phyloP scores from a whole-genome alignment of 2,888 invertebrate species.

The Ferdinandea cuprea region DNA sequence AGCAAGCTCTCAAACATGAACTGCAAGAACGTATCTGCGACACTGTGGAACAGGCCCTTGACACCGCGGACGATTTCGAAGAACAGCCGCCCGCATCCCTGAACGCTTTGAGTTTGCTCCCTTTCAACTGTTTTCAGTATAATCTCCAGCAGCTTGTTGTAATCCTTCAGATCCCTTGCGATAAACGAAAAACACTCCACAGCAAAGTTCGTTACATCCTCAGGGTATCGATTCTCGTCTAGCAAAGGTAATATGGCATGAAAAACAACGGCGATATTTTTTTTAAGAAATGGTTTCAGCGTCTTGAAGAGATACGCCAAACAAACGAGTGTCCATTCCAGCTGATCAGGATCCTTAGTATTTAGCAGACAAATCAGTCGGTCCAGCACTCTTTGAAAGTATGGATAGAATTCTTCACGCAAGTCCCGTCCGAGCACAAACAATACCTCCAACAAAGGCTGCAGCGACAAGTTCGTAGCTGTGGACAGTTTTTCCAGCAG shows the following conservation, averaged over 20 bases:
- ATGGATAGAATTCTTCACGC: conserved; percentile 93
- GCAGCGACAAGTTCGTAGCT: conserved; percentile 89
- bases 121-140: conserved; percentile 87
- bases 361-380: conserved; percentile 88
- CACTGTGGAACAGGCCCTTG: conserved; percentile 92
- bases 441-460: conserved; percentile 92
- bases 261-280: conserved; percentile 90
- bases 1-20: conserved; percentile 87
- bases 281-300: conserved; percentile 91
- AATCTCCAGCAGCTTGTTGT: conserved; percentile 88
- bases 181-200: conserved; percentile 98
- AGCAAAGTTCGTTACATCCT: conserved; percentile 95
- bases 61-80: conserved; percentile 95
- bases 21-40: conserved; percentile 88
- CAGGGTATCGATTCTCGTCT: conserved; percentile 88
- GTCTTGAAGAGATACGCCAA: conserved; percentile 96
- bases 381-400: conserved; percentile 90
- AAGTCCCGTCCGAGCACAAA: conserved; percentile 94
- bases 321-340: conserved; percentile 94
- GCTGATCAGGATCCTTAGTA: conserved; percentile 91
- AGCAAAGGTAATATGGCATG: conserved; percentile 89
- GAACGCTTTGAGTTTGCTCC: conserved; percentile 88
- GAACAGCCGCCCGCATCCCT: conserved; percentile 93
- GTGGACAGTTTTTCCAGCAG: conserved; percentile 89
- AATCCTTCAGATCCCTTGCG: conserved; percentile 93